A percentile compares a stretch with the other conserved stretches of the same genome.
phyloP scores from a whole-genome alignment of 2,888 invertebrate species.

The Eupithecia insigniata region DNA sequence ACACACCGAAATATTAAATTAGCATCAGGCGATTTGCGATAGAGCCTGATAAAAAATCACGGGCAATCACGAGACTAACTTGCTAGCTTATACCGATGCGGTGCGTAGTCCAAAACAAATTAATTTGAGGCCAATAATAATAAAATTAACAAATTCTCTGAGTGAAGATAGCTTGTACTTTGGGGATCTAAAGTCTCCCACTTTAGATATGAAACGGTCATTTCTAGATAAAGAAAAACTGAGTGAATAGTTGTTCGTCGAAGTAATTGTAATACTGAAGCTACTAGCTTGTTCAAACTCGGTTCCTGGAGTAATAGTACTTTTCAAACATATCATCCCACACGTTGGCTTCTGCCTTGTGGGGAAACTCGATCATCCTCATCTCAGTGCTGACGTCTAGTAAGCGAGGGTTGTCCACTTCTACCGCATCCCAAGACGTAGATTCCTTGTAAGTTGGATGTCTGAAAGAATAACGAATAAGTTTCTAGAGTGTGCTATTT shows the following conservation, averaged over 20 bases:
- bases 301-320: slow-evolving; percentile 61
- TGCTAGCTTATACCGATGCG: background rate
- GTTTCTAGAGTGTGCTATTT: background rate
- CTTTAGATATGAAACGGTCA: no score
- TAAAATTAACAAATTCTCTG: no score
- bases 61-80: background rate
- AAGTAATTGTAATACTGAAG: background rate
- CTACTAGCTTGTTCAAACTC: slow-evolving; percentile 28
- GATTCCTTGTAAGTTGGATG: slow-evolving; percentile 36
- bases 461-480: slow-evolving; percentile 22
- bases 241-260: background rate
- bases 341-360: slow-evolving; percentile 49
- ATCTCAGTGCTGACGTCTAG: slow-evolving; percentile 63
- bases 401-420: slow-evolving; percentile 53
- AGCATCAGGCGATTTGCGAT: no score
- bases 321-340: slow-evolving; percentile 76
- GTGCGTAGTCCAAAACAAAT: background rate
- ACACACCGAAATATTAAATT: background rate
- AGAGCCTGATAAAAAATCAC: background rate
- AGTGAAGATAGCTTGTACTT: background rate
- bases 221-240: background rate
- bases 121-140: background rate
- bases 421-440: slow-evolving; percentile 59
- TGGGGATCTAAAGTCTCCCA: no score
- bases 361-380: slow-evolving; percentile 64